Conservation (phyloP, 2,797 vertebrate species). For the Eulemur albifrons region DNA sequence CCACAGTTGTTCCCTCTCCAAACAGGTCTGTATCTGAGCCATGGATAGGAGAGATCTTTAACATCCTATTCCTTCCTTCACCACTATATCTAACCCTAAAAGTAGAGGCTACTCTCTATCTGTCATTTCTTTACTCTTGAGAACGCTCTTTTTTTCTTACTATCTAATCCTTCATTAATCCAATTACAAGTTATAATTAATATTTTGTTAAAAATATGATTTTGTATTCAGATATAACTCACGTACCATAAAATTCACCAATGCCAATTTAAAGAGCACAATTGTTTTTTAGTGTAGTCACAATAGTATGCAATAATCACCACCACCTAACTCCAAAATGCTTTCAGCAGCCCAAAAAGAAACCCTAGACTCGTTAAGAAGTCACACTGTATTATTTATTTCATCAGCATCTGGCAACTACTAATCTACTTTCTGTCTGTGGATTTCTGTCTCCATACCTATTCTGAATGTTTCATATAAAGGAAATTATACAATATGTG, state of each 20-base stretch:
- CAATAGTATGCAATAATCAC: not conserved
- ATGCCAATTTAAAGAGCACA: not conserved
- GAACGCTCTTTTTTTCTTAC: not conserved
- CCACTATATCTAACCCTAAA: not conserved
- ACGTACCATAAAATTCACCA: not conserved
- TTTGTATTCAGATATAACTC: not conserved
- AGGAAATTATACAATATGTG: not conserved
- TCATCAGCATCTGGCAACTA: not conserved
- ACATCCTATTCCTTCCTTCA: not conserved
- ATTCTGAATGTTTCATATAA: not conserved
- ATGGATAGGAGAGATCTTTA: accelerated
- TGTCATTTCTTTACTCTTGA: not conserved
- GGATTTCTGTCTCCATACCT: not conserved
- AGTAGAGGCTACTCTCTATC: not conserved
- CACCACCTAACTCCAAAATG: not conserved
- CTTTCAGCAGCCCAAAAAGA: not conserved
- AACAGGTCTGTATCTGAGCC: not conserved
- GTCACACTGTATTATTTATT: not conserved
- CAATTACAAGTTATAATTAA: not conserved
- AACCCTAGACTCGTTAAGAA: not conserved
- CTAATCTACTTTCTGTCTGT: not conserved
- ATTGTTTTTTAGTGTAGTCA: not conserved
- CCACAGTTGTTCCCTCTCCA: not conserved
- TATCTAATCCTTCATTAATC: not conserved
- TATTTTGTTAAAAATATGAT: not conserved